A percentile compares a stretch with the other conserved stretches of the same genome.
These are phyloP conservation scores for Steinernema khuongi DNA, from an alignment of 1,140 invertebrate species.

Conservation along the genomic window DNA sequence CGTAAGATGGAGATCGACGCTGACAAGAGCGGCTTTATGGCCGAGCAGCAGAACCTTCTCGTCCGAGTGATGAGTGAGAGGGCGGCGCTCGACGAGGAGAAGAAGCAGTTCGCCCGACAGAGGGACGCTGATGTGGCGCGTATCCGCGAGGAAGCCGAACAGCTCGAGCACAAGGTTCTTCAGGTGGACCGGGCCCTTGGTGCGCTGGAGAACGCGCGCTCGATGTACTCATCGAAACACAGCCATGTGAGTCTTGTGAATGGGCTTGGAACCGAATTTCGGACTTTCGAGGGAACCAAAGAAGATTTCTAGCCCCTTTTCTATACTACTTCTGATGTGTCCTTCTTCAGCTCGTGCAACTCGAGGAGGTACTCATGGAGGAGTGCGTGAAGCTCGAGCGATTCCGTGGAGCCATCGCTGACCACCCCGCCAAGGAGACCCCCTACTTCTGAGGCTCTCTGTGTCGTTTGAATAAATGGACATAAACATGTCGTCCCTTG, in stretches of 20 bases:
- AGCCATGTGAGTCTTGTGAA: not conserved
- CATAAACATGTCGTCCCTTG: too few species aligned
- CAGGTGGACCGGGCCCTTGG: not conserved
- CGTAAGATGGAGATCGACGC: slow-evolving; percentile 5
- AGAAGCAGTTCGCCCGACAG: not conserved
- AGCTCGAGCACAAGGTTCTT: not conserved
- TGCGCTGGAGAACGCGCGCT: not conserved
- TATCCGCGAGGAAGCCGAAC: slow-evolving; percentile 1
- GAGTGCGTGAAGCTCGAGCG: not conserved
- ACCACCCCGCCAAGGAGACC: not conserved
- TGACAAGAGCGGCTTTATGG: not conserved
- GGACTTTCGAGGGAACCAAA: too few species aligned
- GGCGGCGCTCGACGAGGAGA: not conserved
- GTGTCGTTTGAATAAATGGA: too few species aligned
- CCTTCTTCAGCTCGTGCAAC: not conserved
- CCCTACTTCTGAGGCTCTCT: not conserved
- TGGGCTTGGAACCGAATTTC: too few species aligned
- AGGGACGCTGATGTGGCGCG: not conserved
- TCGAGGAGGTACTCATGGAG: not conserved
- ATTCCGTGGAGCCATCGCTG: not conserved
- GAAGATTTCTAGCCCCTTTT: too few species aligned
- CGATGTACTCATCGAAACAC: not conserved
- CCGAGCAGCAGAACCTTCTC: slow-evolving; percentile 9
- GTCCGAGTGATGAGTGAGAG: not conserved
- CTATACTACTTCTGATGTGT: too few species aligned